phyloP scores from a whole-genome alignment of 1,140 invertebrate genomes.

The Ectropis grisescens region DNA sequence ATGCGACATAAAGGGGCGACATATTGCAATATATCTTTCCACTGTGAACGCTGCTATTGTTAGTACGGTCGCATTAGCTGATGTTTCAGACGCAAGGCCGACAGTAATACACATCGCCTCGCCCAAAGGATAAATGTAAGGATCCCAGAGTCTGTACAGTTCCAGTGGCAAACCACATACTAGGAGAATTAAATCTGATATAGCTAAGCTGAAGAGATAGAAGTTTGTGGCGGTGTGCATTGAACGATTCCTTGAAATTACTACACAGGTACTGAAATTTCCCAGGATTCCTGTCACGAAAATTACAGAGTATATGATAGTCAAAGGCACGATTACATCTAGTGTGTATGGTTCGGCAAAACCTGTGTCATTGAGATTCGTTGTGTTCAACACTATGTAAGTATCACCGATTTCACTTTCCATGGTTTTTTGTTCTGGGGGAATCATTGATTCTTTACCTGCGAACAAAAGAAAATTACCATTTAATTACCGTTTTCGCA shows the following conservation, averaged over 20 bases:
- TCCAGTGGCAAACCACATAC: conserved; percentile 83
- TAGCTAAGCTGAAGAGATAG: conserved; percentile 88
- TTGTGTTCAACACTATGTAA: conserved; percentile 21
- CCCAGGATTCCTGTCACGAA: conserved; percentile 87
- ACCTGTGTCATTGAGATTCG: conserved; percentile 25
- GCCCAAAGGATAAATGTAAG: conserved; percentile 81
- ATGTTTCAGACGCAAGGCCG: conserved; percentile 84
- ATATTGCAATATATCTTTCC: conserved; percentile 95
- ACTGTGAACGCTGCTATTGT: conserved; percentile 96
- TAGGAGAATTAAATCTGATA: conserved; percentile 89
- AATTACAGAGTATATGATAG: conserved; percentile 81
- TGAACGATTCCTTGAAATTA: conserved; percentile 85
- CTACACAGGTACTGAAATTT: conserved; percentile 88
- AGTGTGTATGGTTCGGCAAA: conserved; percentile 60
- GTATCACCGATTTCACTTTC: conserved; percentile 30
- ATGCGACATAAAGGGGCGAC: conserved; percentile 90
- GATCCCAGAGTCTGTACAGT: conserved; percentile 84
- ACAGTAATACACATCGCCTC: conserved; percentile 82
- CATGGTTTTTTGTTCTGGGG: conserved; percentile 19
- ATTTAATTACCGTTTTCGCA: no score
- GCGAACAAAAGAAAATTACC: conserved; percentile 22
- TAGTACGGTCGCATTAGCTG: conserved; percentile 91
- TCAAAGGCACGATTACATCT: conserved; percentile 74
- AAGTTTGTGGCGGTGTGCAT: conserved; percentile 90
- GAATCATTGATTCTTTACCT: conserved; percentile 19